These are phyloP conservation scores for Loxodonta africana DNA, from an alignment of 2,113 vertebrate genomes.

Conservation along the genomic window DNA sequence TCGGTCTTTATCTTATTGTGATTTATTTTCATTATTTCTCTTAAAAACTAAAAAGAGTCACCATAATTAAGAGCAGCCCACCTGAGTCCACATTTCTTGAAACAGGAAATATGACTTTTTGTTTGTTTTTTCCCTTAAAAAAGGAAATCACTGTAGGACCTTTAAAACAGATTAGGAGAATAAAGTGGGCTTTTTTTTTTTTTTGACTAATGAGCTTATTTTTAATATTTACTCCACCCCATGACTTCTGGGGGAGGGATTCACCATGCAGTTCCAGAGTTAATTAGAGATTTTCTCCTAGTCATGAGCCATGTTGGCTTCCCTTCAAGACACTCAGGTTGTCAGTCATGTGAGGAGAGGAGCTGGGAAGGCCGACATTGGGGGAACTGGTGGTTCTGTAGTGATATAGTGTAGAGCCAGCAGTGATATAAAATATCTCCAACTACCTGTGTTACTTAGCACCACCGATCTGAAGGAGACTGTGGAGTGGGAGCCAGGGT, in stretches of 20 bases:
- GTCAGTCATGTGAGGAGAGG: background rate
- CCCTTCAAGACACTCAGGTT: too few species aligned
- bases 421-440: background rate
- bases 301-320: background rate
- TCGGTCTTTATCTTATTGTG: background rate
- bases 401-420: background rate
- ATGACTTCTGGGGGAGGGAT: background rate
- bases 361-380: background rate
- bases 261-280: background rate
- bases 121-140: conserved; percentile 6
- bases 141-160: background rate
- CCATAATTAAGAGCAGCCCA: background rate
- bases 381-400: background rate
- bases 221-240: background rate
- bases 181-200: background rate
- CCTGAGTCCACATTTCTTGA: background rate
- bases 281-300: background rate
- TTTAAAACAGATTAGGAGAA: background rate
- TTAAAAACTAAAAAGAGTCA: background rate
- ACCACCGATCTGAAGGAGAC: background rate
- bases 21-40: background rate
- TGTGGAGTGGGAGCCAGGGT: background rate
- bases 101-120: background rate
- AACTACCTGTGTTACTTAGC: background rate
- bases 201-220: background rate